These are phyloP conservation scores for Trigoniulus corallinus DNA, from an alignment of 1,140 invertebrate species.

Conservation along the genomic window DNA sequence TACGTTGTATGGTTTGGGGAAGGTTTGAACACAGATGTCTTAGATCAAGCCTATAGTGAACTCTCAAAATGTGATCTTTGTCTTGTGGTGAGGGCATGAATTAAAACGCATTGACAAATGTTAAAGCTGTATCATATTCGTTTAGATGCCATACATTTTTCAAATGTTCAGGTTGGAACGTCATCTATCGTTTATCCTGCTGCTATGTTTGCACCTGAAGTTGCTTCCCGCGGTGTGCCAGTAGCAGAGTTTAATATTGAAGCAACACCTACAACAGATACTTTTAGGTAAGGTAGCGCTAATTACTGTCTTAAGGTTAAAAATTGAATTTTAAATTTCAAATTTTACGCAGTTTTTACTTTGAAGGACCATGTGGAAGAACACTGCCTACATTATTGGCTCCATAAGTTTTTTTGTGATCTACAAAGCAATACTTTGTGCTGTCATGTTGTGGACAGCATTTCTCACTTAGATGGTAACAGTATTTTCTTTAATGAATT, in stretches of 20 bases:
- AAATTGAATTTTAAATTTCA: conserved; percentile 12
- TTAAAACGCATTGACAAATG: too few relatives aligned
- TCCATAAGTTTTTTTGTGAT: conserved; percentile 9
- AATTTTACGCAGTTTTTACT: conserved; percentile 42
- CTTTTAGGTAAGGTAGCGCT: conserved; percentile 40
- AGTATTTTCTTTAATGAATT: too few relatives aligned
- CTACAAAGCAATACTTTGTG: too few relatives aligned
- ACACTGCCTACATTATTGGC: conserved; percentile 48
- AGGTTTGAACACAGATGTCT: conserved; percentile 43
- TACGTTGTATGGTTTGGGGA: conserved; percentile 87
- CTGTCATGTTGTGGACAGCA: too few relatives aligned
- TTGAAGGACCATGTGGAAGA: conserved; percentile 52
- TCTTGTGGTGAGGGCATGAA: conserved; percentile 46
- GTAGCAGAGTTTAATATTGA: conserved; percentile 85
- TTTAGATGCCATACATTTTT: too few relatives aligned
- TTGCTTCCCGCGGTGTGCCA: conserved; percentile 52
- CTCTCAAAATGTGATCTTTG: conserved; percentile 61
- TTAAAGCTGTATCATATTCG: background rate
- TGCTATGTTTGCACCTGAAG: conserved; percentile 34
- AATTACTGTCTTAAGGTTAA: conserved; percentile 6
- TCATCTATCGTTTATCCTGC: conserved; percentile 37
- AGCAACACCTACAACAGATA: conserved; percentile 46
- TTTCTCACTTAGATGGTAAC: too few relatives aligned
- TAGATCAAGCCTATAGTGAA: conserved; percentile 41
- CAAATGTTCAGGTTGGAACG: conserved; percentile 28